Evolutionary conservation across 1,140 invertebrate genomes (phyloP), one percentile per base, ranked within the genome.

Genomic region (Aphaenogaster floridana): DNA sequence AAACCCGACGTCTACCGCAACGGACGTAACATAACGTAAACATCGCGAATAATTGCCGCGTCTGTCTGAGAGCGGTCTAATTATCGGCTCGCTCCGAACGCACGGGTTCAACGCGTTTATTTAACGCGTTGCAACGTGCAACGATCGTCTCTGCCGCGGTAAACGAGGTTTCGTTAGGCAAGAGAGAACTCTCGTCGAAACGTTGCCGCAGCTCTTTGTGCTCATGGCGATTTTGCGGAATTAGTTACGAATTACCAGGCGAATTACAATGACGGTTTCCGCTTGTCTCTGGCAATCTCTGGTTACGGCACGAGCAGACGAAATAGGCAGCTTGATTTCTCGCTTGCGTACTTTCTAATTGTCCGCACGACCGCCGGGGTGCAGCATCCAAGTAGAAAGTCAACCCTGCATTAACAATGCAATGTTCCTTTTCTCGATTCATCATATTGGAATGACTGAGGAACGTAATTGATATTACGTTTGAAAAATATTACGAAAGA

Each of bases 231-330:
- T 89, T 88, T 88, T 87, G 45, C 59, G 81, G 87, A 86, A 88
- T 88, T 88, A 86, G 87, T 88, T 91, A 86, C 81, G 86, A 91
- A 90, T 91, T 87, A 89, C 83, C 71, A 79, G 84, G 86, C 77
- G 89, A 93, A 92, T 93, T 92, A 90, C 88, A 91, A 90, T 80
- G 87, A 88, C 84, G 17, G 64, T 83, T 83, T 61, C 42, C 54
- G 17, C 28, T 7, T 74, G 34, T 59, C 42, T 80, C 52, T 59
- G 52, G 39, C 79, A 72, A 83, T 83, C 39, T 83, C 21, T 42
- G 34, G 17, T 63, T 52, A 39, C 42, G 42, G 52, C 68, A 74
- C 54, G 68, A 74, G 39, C 59, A 36, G 80, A 39, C 17, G 52
- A 83, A 83, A 68, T 68, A 39, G 48, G 11, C 34, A 15, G 66